Conservation (phyloP, 2,888 invertebrate genomes). For the Augochlorella aurata region DNA sequence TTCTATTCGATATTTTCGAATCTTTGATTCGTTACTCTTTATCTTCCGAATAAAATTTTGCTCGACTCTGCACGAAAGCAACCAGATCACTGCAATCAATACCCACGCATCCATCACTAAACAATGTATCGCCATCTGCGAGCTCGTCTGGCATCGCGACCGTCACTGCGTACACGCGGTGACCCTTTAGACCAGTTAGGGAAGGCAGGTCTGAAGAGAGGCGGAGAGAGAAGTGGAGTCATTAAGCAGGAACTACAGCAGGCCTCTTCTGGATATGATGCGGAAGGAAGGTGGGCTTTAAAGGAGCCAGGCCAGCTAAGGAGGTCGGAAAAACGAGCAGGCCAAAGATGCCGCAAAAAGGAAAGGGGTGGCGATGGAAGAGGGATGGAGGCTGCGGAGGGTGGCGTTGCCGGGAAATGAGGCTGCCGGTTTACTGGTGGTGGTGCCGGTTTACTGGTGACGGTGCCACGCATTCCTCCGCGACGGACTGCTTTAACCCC, state of each 20-base stretch:
- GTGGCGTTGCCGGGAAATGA: slow-evolving; percentile 38
- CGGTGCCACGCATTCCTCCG: slow-evolving; percentile 43
- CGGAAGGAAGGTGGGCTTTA: slow-evolving; percentile 47
- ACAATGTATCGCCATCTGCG: no score
- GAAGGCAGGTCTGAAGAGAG: not conserved
- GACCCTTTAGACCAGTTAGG: not conserved
- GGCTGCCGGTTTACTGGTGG: not conserved
- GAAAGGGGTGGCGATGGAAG: not conserved
- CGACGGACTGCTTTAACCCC: slow-evolving; percentile 51
- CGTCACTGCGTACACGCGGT: not conserved
- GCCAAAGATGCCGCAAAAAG: slow-evolving; percentile 17
- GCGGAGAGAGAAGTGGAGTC: slow-evolving; percentile 18
- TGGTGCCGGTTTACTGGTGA: not conserved
- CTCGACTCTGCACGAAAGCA: no score
- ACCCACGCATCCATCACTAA: no score
- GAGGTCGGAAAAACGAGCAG: slow-evolving; percentile 37
- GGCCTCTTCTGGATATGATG: slow-evolving; percentile 42
- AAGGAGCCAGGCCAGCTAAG: slow-evolving; percentile 43
- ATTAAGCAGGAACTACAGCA: slow-evolving; percentile 47
- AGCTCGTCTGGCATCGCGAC: not conserved
- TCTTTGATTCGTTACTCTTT: no score
- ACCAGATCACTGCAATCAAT: no score
- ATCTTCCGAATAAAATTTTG: no score
- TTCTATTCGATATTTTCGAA: no score
- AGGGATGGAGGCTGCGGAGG: slow-evolving; percentile 15